These are phyloP conservation scores for Limanda limanda DNA, from an alignment of 2,113 vertebrate genomes.

Conservation along the genomic window DNA sequence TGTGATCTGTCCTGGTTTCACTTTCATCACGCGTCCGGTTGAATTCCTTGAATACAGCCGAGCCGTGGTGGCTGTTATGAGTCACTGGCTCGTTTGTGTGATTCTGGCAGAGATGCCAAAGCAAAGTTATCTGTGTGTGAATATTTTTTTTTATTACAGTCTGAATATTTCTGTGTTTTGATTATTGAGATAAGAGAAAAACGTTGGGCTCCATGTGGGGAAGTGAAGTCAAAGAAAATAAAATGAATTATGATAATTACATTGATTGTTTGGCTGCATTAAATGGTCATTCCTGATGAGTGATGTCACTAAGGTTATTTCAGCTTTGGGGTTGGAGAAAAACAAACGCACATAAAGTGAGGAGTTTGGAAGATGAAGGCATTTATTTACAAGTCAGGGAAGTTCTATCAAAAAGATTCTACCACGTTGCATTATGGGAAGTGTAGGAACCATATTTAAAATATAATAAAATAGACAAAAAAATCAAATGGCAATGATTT, in stretches of 20 bases:
- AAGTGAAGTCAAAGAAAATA: background rate
- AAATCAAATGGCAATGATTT: too few species aligned
- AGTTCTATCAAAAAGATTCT: too few species aligned
- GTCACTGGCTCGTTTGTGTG: slow-evolving; percentile 6
- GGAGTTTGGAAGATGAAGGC: too few species aligned
- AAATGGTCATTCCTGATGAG: background rate
- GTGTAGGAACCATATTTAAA: too few species aligned
- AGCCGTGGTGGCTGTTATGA: background rate
- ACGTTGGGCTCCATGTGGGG: slow-evolving; percentile 39
- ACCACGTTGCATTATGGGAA: too few species aligned
- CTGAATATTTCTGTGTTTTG: slow-evolving; percentile 2
- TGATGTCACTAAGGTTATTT: too few species aligned
- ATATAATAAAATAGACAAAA: too few species aligned
- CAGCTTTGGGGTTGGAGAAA: too few species aligned
- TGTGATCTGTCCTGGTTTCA: slow-evolving; percentile 15
- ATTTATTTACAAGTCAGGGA: too few species aligned
- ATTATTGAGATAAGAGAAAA: slow-evolving; percentile 36
- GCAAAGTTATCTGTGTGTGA: background rate
- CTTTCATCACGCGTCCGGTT: slow-evolving; percentile 14
- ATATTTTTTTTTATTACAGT: background rate
- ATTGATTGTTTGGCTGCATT: background rate
- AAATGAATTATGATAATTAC: background rate
- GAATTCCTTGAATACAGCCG: slow-evolving; percentile 8
- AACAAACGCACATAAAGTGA: too few species aligned
- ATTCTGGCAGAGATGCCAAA: slow-evolving; percentile 3